Percentiles rank a stretch among this genome's conserved stretches.
Evolutionary conservation across 2,113 vertebrate species (phyloP).

Genomic region (Mobula birostris): DNA sequence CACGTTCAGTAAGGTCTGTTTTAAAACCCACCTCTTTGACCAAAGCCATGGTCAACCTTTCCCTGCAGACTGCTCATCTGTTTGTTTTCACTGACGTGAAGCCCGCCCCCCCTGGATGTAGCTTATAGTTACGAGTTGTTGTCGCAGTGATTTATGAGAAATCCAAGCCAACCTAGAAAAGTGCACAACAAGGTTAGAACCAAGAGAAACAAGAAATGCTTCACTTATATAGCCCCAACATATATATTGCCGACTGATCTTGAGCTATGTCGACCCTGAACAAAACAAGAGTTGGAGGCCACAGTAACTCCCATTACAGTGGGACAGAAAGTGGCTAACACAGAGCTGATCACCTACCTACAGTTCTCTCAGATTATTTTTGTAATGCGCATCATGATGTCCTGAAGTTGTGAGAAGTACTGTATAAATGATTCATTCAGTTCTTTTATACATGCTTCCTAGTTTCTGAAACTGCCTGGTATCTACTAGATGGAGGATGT

Average conservation of each 20-base stretch:
- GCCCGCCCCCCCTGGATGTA: neutral
- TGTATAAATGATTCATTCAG: no score
- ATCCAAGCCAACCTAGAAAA: neutral
- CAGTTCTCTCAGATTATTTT: neutral
- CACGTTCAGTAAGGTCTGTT: no score
- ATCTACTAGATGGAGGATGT: neutral
- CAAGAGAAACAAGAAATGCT: neutral
- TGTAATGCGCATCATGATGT: no score
- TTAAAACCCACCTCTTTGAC: conserved; percentile 15
- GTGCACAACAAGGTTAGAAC: neutral
- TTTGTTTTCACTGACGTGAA: neutral
- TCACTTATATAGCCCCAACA: neutral
- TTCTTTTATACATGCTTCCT: neutral
- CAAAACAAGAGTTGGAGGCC: neutral
- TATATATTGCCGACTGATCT: neutral
- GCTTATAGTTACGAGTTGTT: neutral
- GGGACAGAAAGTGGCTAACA: neutral
- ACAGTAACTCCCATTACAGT: neutral
- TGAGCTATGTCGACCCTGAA: neutral
- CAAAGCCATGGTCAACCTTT: neutral
- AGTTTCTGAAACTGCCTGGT: neutral
- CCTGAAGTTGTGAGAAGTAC: no score
- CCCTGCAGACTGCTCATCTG: neutral
- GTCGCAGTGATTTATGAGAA: neutral
- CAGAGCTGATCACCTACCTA: neutral